Conservation (phyloP, 37 sponge, comb jelly and placozoan genomes). For the Agelas oroides region DNA sequence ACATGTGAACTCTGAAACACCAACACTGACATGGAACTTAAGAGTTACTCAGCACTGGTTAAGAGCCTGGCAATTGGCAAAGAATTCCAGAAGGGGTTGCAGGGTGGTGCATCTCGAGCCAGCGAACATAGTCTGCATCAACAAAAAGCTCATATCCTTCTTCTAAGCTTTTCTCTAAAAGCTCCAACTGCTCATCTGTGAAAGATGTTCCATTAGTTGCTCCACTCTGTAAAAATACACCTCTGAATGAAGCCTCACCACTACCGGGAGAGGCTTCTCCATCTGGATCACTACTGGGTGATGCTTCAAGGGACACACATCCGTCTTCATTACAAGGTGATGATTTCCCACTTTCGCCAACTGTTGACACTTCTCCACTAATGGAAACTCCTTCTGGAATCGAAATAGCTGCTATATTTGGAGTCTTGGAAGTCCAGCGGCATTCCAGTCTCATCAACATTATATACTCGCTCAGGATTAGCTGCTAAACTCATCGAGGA, state of each 20-base stretch:
- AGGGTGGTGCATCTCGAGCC: not conserved
- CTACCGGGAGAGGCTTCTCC: too few species aligned
- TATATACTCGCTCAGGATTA: slow-evolving; percentile 52
- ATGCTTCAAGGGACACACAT: slow-evolving; percentile 23
- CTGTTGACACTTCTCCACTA: slow-evolving; percentile 42
- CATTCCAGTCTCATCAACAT: slow-evolving; percentile 67
- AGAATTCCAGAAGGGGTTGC: too few species aligned
- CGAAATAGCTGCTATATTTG: slow-evolving; percentile 22
- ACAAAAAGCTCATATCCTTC: not conserved
- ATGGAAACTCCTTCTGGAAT: slow-evolving; percentile 25
- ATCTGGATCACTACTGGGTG: slow-evolving; percentile 21
- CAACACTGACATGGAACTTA: too few species aligned
- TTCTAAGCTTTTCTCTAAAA: not conserved
- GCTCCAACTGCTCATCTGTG: not conserved
- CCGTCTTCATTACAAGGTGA: slow-evolving; percentile 37
- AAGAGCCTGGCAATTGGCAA: too few species aligned
- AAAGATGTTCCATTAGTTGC: too few species aligned
- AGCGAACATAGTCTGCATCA: not conserved
- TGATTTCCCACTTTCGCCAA: slow-evolving; percentile 57
- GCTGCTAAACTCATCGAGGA: too few species aligned
- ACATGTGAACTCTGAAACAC: too few species aligned
- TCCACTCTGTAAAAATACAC: too few species aligned
- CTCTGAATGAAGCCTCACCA: too few species aligned
- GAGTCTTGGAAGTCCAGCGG: slow-evolving; percentile 51
- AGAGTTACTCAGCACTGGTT: too few species aligned